Base-by-base conservation (phyloP, 2,888 invertebrate species). In the Zhuqinia jingwanae region DNA sequence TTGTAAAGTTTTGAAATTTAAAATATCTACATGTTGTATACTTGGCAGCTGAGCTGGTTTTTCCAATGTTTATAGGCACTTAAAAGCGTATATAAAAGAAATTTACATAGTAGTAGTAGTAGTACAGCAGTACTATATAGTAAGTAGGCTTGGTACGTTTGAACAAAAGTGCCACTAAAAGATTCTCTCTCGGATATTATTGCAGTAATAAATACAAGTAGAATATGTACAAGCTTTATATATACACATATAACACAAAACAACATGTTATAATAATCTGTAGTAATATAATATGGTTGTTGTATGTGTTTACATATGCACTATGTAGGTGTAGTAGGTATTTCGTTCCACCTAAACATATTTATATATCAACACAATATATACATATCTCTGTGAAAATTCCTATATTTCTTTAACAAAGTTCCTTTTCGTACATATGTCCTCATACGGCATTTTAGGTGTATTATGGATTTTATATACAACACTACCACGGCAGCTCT, bases 61-160 rank as follows among this genome's bases (percentile, higher is more conserved):
- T 84, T 53, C 82, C 50, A 65, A 75, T 27, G 58, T 76, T 76
- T 83, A 76, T 76, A 83, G 83, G 76, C 56, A 83, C 65, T 83
- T 83, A 83, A 83, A 63, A 76, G 58, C 76, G 22, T 58, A 76
- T 47, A 76, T 65, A 84, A 76, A 65, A 56, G 65, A 77, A 84
- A 84, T 84, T 84, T 84, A 77, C 84, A 77, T 76, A 75, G 76
- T 36, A 68, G 63, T 83, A 76, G 75, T n/a, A n/a, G n/a, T n/a
- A n/a, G n/a, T n/a, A n/a, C n/a, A n/a, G n/a, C n/a, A n/a, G n/a
- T n/a, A n/a, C n/a, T n/a, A n/a, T n/a, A n/a, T n/a, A n/a, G n/a
- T n/a, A n/a, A n/a, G n/a, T 65, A 60, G 56, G 73, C 47, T 73
- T 36, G 47, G 60, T 58, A 82, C 60, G 56, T 68, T 58, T 70